Conservation (phyloP, 2,113 vertebrate genomes). For the Sula dactylatra region DNA sequence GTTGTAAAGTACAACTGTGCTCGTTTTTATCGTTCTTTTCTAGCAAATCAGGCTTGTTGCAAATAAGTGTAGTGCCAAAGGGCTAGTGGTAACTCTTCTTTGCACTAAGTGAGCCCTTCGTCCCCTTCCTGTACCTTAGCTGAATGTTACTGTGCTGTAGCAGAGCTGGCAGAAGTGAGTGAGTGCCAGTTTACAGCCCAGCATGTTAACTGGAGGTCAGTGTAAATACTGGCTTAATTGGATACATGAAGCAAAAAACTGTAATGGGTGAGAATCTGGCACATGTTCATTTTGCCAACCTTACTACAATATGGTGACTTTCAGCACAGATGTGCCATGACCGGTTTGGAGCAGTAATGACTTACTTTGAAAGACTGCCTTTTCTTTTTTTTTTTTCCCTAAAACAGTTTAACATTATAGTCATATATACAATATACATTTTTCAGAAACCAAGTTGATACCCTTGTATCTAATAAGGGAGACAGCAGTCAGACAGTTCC, state of each 20-base stretch:
- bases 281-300: not conserved
- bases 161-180: not conserved
- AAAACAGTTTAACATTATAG: not conserved
- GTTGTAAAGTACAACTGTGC: not conserved
- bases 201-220: not conserved
- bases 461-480: accelerated
- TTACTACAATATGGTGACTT: not conserved
- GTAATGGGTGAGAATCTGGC: not conserved
- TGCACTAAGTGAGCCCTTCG: not conserved
- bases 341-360: not conserved
- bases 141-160: not conserved
- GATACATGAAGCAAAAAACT: not conserved
- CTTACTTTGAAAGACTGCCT: not conserved
- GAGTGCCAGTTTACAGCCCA: not conserved
- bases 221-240: not conserved
- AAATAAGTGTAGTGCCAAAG: not conserved
- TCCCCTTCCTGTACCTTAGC: not conserved
- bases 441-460: not conserved
- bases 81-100: not conserved
- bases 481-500: not conserved
- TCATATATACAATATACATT: not conserved
- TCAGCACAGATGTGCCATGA: not conserved
- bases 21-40: not conserved
- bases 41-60: not conserved
- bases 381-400: not conserved